Evolutionary conservation across 2,888 invertebrate species (phyloP), one percentile per base, ranked within the genome.

Genomic region (Ochlodes sylvanus): DNA sequence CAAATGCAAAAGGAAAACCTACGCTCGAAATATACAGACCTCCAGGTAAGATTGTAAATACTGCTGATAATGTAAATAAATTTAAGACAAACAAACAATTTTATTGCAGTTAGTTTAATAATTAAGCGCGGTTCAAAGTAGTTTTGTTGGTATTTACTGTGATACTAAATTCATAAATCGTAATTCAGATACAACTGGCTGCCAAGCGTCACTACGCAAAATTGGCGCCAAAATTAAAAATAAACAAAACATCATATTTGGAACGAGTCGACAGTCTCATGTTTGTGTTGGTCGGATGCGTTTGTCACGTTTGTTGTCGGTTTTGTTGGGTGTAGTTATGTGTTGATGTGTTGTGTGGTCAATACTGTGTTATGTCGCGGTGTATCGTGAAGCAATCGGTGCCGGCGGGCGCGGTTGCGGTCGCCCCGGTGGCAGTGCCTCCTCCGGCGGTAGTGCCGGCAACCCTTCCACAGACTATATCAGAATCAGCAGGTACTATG

Each of bases 11-110:
- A 84, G 95, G 96, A 62, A 98, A 98, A 87, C 98, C 98, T 12
- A 96, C 97, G 27, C 95, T 98, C 91, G 97, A 98, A 92, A 97
- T 98, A 78, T 98, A 98, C 87, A 95, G 97, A 82, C 98, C 98
- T 70, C 98, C 98, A 85, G 98, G 97, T 97, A 86, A 94, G 94
- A 47, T 94, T 70, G 17, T 52, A 57, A 50, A 38, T 21, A 34
- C n/a, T 47, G 14, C 15, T 15, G 7, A 19, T 50, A 34, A 15
- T 47, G 14, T 38, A 34, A 7, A n/a, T 21, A 41, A 58, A 21
- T 10, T 14, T 19, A 17, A 7, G 12, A 17, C 17, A 21, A 21
- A 9, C n/a, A 60, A 58, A 69, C 14, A 15, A 17, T 47, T 15
- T 47, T 47, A 47, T 47, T 47, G 15, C 15, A 15, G 9, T 15